Percentiles rank a stretch among this genome's conserved stretches.
Evolutionary conservation across 2,888 invertebrate genomes (phyloP).

Genomic region (Heteromurus nitidus): DNA sequence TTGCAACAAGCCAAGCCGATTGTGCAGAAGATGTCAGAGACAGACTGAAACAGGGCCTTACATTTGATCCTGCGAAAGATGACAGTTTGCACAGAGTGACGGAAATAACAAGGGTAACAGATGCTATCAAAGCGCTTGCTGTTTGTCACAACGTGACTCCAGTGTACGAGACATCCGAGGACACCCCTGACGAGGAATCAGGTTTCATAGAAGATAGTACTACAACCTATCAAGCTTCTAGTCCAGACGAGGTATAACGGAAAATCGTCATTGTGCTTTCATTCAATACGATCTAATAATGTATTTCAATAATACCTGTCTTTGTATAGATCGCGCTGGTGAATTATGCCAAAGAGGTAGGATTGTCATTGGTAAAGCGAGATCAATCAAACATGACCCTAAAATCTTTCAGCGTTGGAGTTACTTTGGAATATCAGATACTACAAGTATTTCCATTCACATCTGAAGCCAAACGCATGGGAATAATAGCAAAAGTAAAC

Average conservation of each 20-base stretch:
- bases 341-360: conserved; percentile 84
- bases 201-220: conserved; percentile 72
- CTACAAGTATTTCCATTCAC: conserved; percentile 85
- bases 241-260: conserved; percentile 82
- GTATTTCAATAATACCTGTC: not conserved
- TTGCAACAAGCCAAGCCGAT: conserved; percentile 69
- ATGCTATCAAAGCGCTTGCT: conserved; percentile 94
- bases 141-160: conserved; percentile 99
- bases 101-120: conserved; percentile 80
- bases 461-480: conserved; percentile 86
- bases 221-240: conserved; percentile 82
- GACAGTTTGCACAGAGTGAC: conserved; percentile 61
- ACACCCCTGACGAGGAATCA: conserved; percentile 69
- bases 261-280: not conserved
- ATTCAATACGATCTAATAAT: not conserved
- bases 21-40: conserved; percentile 69
- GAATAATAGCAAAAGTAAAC: conserved; percentile 82
- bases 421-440: conserved; percentile 79
- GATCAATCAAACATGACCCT: conserved; percentile 79
- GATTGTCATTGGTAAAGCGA: conserved; percentile 80
- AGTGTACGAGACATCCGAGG: conserved; percentile 83
- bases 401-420: conserved; percentile 75
- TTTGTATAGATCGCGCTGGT: conserved; percentile 81
- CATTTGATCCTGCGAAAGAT: conserved; percentile 26
- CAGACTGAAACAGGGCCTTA: conserved; percentile 66